Evolutionary conservation across 2,888 invertebrate genomes (phyloP), one percentile per base, ranked within the genome.

Genomic region (Hydropsyche betteni): DNA sequence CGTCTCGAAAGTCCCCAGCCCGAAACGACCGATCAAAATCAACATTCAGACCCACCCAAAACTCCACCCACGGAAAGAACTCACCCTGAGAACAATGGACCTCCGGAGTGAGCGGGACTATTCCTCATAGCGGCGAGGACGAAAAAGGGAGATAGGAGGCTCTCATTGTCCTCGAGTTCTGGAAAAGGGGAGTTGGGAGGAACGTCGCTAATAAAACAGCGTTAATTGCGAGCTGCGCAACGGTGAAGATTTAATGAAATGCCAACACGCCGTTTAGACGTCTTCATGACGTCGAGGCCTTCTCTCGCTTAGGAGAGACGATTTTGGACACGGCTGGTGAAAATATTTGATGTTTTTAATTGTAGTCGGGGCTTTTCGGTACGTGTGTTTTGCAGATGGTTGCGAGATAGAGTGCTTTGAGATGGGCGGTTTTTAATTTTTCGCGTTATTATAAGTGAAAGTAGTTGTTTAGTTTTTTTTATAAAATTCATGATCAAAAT

Each of bases 191-290:
- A 33, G 36, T 34, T 36, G 12, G 36, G 64, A 64, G 64, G 64
- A 64, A 24, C 34, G 8, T 24, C 10, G 64, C 72, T 72, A 72
- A 58, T 72, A 72, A 72, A 72, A 72, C 72, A 72, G 72, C 55
- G 72, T 72, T 72, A 72, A 72, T 72, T 72, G 72, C 61, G 72
- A 34, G 33, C 53, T 53, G 14, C n/a, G 71, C 55, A 55, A 55
- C 55, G 50, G 72, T 36, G 64, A 38, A 72, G 72, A 58, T 61
- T 72, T 72, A 72, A 72, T 72, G 72, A 72, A 72, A 72, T 72
- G 55, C 72, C 52, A 72, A 72, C 72, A 72, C 72, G 72, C 70
- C 70, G 51, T 53, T 52, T 53, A 53, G 52, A 70, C 70, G 70
- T 70, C 70, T 70, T 36, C 70, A 53, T 33, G 52, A 38, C 36